phyloP scores from a whole-genome alignment of 1,140 invertebrate species.

The Mactra quadrangularis region DNA sequence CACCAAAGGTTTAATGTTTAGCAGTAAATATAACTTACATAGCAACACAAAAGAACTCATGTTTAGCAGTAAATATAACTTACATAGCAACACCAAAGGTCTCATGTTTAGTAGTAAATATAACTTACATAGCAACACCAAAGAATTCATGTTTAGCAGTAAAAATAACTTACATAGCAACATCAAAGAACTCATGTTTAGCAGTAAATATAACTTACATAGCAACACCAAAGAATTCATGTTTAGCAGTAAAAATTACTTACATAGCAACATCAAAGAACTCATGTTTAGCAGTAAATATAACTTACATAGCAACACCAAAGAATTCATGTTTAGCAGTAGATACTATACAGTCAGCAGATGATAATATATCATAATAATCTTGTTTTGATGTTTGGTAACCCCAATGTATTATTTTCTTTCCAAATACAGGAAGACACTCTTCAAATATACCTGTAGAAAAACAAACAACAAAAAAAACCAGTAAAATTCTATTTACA shows the following conservation, averaged over 20 bases:
- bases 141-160: too few species aligned
- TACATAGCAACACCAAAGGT: too few species aligned
- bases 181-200: neutral
- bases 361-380: slow-evolving; percentile 86
- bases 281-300: neutral
- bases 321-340: slow-evolving; percentile 91
- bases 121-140: too few species aligned
- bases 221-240: neutral
- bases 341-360: slow-evolving; percentile 88
- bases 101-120: too few species aligned
- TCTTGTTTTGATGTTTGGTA: slow-evolving; percentile 85
- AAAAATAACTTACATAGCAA: neutral
- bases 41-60: too few species aligned
- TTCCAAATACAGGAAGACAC: slow-evolving; percentile 84
- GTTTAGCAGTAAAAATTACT: neutral
- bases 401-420: slow-evolving; percentile 87
- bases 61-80: too few species aligned
- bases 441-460: slow-evolving; percentile 80
- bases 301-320: slow-evolving; percentile 88
- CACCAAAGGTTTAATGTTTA: too few species aligned
- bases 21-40: too few species aligned
- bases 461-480: too few species aligned
- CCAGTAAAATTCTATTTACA: too few species aligned
- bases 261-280: neutral
- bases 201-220: neutral